Evolutionary conservation across 2,113 vertebrate genomes (phyloP).

Genomic region (Seriola aureovittata): DNA sequence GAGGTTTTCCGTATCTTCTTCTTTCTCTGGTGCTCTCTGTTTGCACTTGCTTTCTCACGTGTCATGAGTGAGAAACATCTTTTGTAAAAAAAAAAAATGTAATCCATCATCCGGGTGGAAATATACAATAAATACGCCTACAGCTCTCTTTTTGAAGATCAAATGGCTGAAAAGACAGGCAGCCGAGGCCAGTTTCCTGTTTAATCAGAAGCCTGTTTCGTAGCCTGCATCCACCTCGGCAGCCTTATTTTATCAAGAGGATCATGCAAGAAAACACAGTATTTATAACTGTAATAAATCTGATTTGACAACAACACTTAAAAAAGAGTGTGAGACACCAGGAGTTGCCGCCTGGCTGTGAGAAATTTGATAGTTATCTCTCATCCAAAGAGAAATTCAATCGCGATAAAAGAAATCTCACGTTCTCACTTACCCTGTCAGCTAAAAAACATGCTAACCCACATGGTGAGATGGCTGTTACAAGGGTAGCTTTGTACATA

Average conservation of each 20-base stretch:
- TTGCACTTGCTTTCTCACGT: constrained; percentile 41
- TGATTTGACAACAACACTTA: constrained; percentile 28
- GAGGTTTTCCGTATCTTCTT: constrained; percentile 37
- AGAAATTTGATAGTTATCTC: constrained; percentile 22
- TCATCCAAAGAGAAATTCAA: constrained; percentile 27
- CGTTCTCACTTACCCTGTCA: not conserved
- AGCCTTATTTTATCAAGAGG: constrained; percentile 45
- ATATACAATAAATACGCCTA: constrained; percentile 52
- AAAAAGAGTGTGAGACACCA: constrained; percentile 14
- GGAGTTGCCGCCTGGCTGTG: not conserved
- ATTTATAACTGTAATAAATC: constrained; percentile 34
- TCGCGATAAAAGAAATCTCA: constrained; percentile 17
- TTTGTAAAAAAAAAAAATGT: constrained; percentile 46
- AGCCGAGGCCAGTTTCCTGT: constrained; percentile 24
- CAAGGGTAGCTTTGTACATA: not conserved
- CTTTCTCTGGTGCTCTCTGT: constrained; percentile 34
- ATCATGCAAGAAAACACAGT: constrained; percentile 33
- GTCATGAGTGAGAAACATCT: constrained; percentile 45
- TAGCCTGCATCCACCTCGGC: constrained; percentile 46
- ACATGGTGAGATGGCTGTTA: not conserved
- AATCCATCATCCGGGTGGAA: constrained; percentile 49
- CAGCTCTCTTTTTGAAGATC: constrained; percentile 65
- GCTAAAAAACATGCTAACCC: constrained; percentile 10
- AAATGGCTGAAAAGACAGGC: constrained; percentile 47
- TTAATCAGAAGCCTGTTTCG: constrained; percentile 52